These are phyloP conservation scores for Sphaeridia pumilis DNA, from an alignment of 2,888 invertebrate species.

Conservation along the genomic window DNA sequence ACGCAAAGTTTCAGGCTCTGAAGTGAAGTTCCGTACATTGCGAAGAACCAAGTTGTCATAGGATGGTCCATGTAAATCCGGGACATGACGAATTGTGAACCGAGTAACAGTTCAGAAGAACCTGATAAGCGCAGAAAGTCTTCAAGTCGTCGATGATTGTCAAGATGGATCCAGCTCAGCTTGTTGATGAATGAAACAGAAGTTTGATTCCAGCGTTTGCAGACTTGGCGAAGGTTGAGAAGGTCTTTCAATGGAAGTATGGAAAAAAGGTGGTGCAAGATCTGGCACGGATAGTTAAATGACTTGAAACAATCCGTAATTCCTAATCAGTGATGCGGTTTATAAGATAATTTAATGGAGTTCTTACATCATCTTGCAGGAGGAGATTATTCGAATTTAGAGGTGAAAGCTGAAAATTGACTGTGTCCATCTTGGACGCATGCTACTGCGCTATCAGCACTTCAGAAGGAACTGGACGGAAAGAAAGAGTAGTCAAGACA, in stretches of 20 bases:
- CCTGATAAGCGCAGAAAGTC: no score
- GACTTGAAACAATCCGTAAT: neutral
- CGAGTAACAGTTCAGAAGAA: no score
- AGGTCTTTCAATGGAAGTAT: conserved; percentile 24
- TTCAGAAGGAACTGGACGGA: no score
- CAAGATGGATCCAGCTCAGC: conserved; percentile 2
- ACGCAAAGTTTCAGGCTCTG: conserved; percentile 8
- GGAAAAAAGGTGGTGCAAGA: conserved; percentile 2
- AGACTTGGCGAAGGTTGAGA: conserved; percentile 24
- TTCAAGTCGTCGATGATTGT: conserved; percentile 2
- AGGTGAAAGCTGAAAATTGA: neutral
- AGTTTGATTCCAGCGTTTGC: conserved; percentile 21
- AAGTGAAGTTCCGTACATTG: conserved; percentile 1
- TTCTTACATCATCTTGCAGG: conserved; percentile 10
- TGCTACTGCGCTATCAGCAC: no score
- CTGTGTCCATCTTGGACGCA: no score
- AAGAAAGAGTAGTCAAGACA: no score
- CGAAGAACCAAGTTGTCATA: conserved; percentile 4
- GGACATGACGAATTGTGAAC: conserved; percentile 6
- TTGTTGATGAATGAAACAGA: neutral
- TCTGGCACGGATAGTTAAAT: neutral
- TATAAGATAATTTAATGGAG: no score
- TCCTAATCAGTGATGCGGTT: no score
- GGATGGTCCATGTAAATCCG: conserved; percentile 11
- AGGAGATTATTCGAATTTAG: conserved; percentile 2